These are phyloP conservation scores for Drosophila fulvimacula DNA, from an alignment of 2,888 invertebrate species.

Conservation along the genomic window DNA sequence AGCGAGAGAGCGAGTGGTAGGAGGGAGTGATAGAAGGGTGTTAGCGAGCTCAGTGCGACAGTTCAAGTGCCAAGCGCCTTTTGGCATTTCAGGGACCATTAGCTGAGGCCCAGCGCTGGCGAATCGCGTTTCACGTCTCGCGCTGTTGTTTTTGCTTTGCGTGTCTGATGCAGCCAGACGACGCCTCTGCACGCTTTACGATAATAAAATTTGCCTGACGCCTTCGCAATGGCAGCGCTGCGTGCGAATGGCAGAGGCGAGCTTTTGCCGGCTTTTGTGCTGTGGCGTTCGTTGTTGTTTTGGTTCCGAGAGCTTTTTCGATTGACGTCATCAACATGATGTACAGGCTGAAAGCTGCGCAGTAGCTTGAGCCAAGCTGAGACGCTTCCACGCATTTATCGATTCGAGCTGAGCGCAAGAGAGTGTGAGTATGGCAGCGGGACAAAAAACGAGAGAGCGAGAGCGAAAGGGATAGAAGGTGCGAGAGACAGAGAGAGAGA, in stretches of 20 bases:
- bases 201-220: conserved; percentile 71
- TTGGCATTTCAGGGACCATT: conserved; percentile 73
- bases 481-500: neutral
- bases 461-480: too few species aligned
- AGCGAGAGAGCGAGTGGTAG: conserved; percentile 1
- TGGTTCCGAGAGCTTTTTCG: conserved; percentile 75
- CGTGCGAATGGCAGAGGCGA: conserved; percentile 11
- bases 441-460: too few species aligned
- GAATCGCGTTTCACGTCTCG: conserved; percentile 3
- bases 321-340: conserved; percentile 81
- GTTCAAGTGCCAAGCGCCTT: conserved; percentile 60
- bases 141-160: conserved; percentile 18
- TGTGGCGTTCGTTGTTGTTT: conserved; percentile 52
- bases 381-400: conserved; percentile 74
- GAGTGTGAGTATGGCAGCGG: neutral
- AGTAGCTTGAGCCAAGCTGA: conserved; percentile 57
- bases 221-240: conserved; percentile 47
- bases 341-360: conserved; percentile 73
- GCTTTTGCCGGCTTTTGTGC: conserved; percentile 77
- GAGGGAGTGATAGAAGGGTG: neutral
- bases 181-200: conserved; percentile 60
- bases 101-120: conserved; percentile 23
- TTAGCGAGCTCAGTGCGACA: conserved; percentile 12
- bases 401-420: conserved; percentile 47
- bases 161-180: conserved; percentile 57